Percentiles rank a stretch among this genome's conserved stretches.
These are phyloP conservation scores for Hippocampus abdominalis DNA, from an alignment of 2,113 vertebrate species.

Conservation along the genomic window DNA sequence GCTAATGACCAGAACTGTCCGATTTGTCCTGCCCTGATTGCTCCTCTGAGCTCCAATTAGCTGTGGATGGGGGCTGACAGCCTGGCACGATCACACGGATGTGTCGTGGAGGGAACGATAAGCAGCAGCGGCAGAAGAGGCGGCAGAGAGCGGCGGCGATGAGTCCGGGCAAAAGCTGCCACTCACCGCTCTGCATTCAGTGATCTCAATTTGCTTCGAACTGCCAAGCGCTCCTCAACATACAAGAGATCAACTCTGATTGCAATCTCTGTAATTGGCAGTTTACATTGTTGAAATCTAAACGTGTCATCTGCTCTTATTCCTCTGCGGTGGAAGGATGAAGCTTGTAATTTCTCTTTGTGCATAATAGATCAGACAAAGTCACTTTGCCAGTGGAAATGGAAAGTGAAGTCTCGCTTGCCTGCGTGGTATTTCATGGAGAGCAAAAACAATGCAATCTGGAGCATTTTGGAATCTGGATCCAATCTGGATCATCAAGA, in stretches of 20 bases:
- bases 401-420: slow-evolving; percentile 22
- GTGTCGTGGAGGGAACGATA: slow-evolving; percentile 62
- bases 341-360: slow-evolving; percentile 33
- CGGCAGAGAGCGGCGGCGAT: slow-evolving; percentile 12
- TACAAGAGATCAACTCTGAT: slow-evolving; percentile 63
- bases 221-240: slow-evolving; percentile 62
- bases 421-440: slow-evolving; percentile 34
- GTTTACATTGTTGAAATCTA: slow-evolving; percentile 64
- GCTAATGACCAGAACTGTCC: slow-evolving; percentile 94
- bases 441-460: slow-evolving; percentile 39
- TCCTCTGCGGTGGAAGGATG: slow-evolving; percentile 43
- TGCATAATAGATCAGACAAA: slow-evolving; percentile 26
- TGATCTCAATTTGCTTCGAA: slow-evolving; percentile 60
- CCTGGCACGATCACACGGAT: slow-evolving; percentile 82
- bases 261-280: slow-evolving; percentile 72
- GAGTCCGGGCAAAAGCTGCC: slow-evolving; percentile 14
- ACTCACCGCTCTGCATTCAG: slow-evolving; percentile 49
- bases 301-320: slow-evolving; percentile 40
- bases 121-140: slow-evolving; percentile 20
- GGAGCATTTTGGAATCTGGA: too few species aligned
- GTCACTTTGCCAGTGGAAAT: slow-evolving; percentile 35
- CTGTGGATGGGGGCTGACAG: slow-evolving; percentile 83
- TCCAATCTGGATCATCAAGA: too few species aligned
- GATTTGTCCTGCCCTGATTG: slow-evolving; percentile 91
- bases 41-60: slow-evolving; percentile 95